Evolutionary conservation across 1,140 invertebrate species (phyloP), one percentile per base, ranked within the genome.

Genomic region (Neelides sp.): DNA sequence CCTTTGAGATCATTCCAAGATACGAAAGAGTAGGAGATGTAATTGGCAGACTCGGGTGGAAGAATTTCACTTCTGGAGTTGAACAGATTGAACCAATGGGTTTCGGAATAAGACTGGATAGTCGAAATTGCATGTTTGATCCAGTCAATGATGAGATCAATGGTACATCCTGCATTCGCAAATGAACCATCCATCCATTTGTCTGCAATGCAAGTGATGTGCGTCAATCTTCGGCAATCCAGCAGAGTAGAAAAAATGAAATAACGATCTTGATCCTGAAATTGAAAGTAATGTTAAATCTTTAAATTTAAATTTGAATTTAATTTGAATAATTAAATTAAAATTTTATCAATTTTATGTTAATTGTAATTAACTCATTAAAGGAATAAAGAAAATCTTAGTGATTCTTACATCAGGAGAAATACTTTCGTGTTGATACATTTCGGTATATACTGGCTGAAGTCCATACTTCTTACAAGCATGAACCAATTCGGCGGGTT

Each of bases 141-240:
- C 59, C 59, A 61, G 8, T 53, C 41, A 24, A 61, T 45, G 28
- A 61, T 57, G 2, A 61, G 42, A 55, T 61, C 52, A 23, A 61
- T 28, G 0, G 55, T 55, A 30, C 55, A 57, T 1, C 59, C 59
- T 7, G 57, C 49, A 44, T 61, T 57, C 10, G 52, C 44, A 42
- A 24, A 57, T 2, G 55, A 52, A 12, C 59, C 59, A 35, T 61
- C 55, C 22, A 61, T 12, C 59, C 59, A 61, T 13, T n/a, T 34
- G 50, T 51, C 45, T 1, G 59, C 55, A 37, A 61, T 36, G 34
- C 43, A 23, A 3, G 54, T 13, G 13, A 61, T 61, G 2, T 52
- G 30, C 1, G 49, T 12, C 26, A 47, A 20, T 26, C 55, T 26
- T 23, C 43, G 36, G 30, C 30, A 43, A 32, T 61, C 59, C 24